Base-by-base conservation (phyloP, 1,140 invertebrate genomes). In the Ruditapes philippinarum region DNA sequence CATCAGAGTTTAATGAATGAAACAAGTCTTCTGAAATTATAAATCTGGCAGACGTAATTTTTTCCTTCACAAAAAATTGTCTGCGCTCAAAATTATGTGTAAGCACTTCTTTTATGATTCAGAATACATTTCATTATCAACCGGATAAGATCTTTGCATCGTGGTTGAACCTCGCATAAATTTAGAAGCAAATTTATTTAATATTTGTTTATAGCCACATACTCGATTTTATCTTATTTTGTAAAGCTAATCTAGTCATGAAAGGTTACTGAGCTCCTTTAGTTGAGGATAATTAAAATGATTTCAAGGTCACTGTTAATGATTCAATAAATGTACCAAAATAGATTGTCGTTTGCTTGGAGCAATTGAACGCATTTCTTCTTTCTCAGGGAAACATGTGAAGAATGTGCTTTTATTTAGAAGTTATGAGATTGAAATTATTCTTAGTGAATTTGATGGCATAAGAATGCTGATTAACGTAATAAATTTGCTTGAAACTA, bases 181-280 rank as follows among this genome's bases (percentile, higher is more conserved):
- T 62, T 62, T 62, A 62, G 57, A 62, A 28, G 28, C 57, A 62
- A 62, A 62, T 62, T n/a, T 62, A 28, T 62, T 28, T 62, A 19
- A 62, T 62, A 28, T n/a, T 62, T 62, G 57, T 62, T 62, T 62
- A 62, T 62, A n/a, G 57, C 19, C 25, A n/a, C 14, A 62, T 62
- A 7, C 22, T 28, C 28, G 57, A 62, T 62, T 62, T 62, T 28
- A 62, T 62, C 57, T 62, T 25, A 14, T 62, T 62, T 62, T 62
- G 3, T 28, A 62, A 62, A 62, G 57, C 25, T 62, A 62, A 62
- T 28, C 28, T 62, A 28, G 57, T 62, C 57, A 62, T 62, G 57
- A 62, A 62, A 62, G 57, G 22, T 62, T 62, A 62, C 25, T 62
- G 25, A 28, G 25, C 22, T 62, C 1, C 12, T 54, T 22, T 2